Base-by-base conservation (phyloP, 2,888 invertebrate species). In the Celastrina argiolus region DNA sequence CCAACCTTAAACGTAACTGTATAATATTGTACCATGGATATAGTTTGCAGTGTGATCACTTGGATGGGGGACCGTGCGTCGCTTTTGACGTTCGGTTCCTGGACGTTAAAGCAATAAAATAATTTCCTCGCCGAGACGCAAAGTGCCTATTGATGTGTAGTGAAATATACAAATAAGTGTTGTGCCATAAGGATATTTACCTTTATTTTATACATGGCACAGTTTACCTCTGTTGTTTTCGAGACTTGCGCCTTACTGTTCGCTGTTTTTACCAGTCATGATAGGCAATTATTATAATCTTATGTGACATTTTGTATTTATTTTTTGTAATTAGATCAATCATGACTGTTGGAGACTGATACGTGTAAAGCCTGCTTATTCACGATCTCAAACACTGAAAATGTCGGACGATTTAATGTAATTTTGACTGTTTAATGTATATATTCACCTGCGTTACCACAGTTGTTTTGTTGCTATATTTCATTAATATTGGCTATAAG, bases 131-230 rank as follows among this genome's bases (percentile, higher is more conserved):
- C 74, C 76, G 69, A 69, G 74, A 71, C 67, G 72, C 69, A 67
- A 84, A 84, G 87, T 85, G 87, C 87, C 87, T 85, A 76, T 80
- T 74, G 78, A 75, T 80, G 78, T 84, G 76, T 80, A 78, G 76
- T 74, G 65, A 74, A 71, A 71, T 73, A 74, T 74, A 73, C 58
- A 42, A 72, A 73, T 65, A 42, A 72, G 69, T 77, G 78, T 83
- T 78, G 83, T 84, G 84, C 83, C 84, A 84, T 83, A 79, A 70
- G 69, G 56, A 64, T n/a, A n/a, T 58, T 56, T 68, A 63, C 45
- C 58, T 61, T 68, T 39, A 36, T 39, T 61, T 39, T 22, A 61
- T 61, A 36, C 14, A 22, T 39, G 61, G 61, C 61, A 61, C 61
- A 16, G 36, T 36, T 61, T 61, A 61, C 26, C 39, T 22, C 61